These are phyloP conservation scores for Brachionichthys hirsutus DNA, from an alignment of 2,113 vertebrate genomes.

Conservation along the genomic window DNA sequence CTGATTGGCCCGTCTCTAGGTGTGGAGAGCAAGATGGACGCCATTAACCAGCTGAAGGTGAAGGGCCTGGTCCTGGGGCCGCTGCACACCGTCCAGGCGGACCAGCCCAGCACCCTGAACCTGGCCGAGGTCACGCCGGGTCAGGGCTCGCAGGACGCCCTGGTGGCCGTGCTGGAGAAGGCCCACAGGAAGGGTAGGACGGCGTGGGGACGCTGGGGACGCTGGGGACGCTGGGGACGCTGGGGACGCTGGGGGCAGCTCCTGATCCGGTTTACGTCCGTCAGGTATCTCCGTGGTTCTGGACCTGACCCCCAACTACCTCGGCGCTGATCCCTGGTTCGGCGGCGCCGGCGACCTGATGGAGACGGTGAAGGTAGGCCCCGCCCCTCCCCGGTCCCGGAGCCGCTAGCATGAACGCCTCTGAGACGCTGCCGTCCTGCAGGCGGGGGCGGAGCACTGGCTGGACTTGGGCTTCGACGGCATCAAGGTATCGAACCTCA, in stretches of 20 bases:
- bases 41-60: conserved; percentile 81
- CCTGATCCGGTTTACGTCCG: background rate
- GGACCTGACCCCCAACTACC: conserved; percentile 86
- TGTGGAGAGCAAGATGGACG: conserved; percentile 74
- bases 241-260: background rate
- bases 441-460: conserved; percentile 69
- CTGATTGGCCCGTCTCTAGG: conserved; percentile 64
- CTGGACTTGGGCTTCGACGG: conserved; percentile 73
- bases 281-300: conserved; percentile 84
- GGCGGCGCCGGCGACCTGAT: background rate
- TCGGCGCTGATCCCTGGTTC: conserved; percentile 73
- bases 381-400: too few relatives aligned
- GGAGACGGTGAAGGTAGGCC: conserved; percentile 60
- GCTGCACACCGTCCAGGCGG: conserved; percentile 71
- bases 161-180: conserved; percentile 70
- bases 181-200: conserved; percentile 85
- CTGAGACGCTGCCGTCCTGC: conserved; percentile 7
- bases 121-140: conserved; percentile 52
- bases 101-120: conserved; percentile 52
- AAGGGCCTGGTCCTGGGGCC: conserved; percentile 86
- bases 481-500: conserved; percentile 72
- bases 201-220: too few relatives aligned
- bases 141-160: conserved; percentile 52
- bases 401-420: too few relatives aligned
- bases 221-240: too few relatives aligned